Evolutionary conservation across 2,797 vertebrate species (phyloP).

Genomic region (Gadopsis marmoratus): DNA sequence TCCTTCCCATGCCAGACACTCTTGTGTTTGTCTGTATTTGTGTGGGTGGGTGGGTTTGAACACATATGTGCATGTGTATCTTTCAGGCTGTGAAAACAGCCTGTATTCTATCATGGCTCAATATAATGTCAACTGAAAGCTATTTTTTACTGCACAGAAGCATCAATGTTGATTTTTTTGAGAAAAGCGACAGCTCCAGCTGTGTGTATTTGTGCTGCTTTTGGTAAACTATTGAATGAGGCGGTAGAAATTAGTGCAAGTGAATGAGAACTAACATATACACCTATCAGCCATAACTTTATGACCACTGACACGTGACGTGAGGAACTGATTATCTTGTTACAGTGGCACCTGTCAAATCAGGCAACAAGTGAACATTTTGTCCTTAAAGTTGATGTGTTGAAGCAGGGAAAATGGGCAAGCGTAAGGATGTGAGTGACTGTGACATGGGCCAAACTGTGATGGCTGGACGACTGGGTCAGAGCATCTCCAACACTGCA

Average conservation of each 20-base stretch:
- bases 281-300: too few relatives aligned
- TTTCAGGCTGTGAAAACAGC: conserved; percentile 13
- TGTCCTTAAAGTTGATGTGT: too few relatives aligned
- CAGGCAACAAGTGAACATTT: too few relatives aligned
- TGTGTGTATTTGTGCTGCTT: background rate
- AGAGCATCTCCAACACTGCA: too few relatives aligned
- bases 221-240: background rate
- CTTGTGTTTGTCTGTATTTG: conserved; percentile 30
- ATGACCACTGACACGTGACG: too few relatives aligned
- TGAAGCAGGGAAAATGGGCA: too few relatives aligned
- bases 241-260: background rate
- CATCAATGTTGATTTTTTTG: background rate
- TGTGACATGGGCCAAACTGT: too few relatives aligned
- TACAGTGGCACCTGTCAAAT: too few relatives aligned
- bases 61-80: conserved; percentile 50
- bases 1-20: conserved; percentile 50
- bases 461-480: too few relatives aligned
- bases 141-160: background rate
- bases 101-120: conserved; percentile 7
- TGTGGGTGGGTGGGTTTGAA: conserved; percentile 34
- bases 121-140: conserved; percentile 7
- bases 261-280: background rate
- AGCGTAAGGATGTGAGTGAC: too few relatives aligned
- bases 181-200: background rate
- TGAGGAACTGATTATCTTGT: too few relatives aligned